Evolutionary conservation across 2,888 invertebrate species (phyloP).

Genomic region (Caenorhabditis becei): DNA sequence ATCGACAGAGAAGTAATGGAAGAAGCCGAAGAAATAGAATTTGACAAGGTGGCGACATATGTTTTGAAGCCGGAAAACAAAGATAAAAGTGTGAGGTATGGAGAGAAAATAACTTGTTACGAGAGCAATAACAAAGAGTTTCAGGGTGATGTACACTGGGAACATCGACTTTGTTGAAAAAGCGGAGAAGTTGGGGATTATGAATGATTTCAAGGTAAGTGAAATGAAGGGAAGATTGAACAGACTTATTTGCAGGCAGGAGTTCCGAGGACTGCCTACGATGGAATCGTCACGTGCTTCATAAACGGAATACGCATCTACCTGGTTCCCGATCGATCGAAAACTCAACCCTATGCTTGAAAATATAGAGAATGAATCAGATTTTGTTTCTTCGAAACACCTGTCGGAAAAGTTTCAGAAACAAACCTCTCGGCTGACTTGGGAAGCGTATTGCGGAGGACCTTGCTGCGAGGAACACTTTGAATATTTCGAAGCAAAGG

Average conservation of each 20-base stretch:
- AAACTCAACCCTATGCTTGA: too few relatives aligned
- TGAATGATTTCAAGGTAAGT: conserved; percentile 83
- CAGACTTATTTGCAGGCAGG: conserved; percentile 86
- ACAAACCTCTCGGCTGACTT: too few relatives aligned
- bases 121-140: background rate
- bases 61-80: conserved; percentile 30
- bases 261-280: conserved; percentile 95
- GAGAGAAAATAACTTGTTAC: background rate
- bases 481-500: conserved; percentile 38
- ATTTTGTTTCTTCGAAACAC: too few relatives aligned
- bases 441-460: conserved; percentile 7
- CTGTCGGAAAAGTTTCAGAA: too few relatives aligned
- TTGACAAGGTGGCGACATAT: conserved; percentile 14
- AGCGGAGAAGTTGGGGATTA: conserved; percentile 54
- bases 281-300: conserved; percentile 93
- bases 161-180: conserved; percentile 4
- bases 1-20: conserved; percentile 56
- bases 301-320: conserved; percentile 90
- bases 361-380: too few relatives aligned
- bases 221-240: too few relatives aligned
- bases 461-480: background rate
- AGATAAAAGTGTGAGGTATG: conserved; percentile 25
- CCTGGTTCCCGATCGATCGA: conserved; percentile 89
- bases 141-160: conserved; percentile 25
- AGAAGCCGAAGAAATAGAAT: conserved; percentile 37